These are phyloP conservation scores for Hirundo rustica DNA, from an alignment of 2,797 vertebrate genomes.

Conservation along the genomic window DNA sequence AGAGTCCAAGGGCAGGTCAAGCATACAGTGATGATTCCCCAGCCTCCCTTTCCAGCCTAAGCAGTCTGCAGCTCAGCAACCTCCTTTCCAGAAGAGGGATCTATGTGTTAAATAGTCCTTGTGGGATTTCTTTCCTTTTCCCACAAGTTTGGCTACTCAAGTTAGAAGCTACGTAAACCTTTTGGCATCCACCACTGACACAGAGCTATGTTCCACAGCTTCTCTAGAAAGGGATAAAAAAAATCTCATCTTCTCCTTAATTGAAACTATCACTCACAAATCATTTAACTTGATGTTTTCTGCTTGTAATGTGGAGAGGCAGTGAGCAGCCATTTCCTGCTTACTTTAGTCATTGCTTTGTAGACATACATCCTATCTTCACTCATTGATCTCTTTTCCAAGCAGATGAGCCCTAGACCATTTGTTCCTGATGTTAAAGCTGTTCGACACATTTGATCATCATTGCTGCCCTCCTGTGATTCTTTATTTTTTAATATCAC, in stretches of 20 bases:
- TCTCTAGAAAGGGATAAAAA: not conserved
- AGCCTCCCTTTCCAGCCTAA: not conserved
- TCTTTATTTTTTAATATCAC: not conserved
- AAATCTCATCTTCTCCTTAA: not conserved
- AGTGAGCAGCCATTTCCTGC: not conserved
- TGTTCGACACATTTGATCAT: not conserved
- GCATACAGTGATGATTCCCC: not conserved
- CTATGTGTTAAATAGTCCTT: not conserved
- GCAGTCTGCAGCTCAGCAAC: slow-evolving; percentile 37
- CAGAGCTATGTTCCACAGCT: not conserved
- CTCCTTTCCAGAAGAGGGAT: slow-evolving; percentile 46
- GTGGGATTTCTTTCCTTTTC: not conserved
- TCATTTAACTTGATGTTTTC: not conserved
- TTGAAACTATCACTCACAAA: not conserved
- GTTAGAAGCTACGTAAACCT: slow-evolving; percentile 4
- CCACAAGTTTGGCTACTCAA: not conserved
- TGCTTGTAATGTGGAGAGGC: not conserved
- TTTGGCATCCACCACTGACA: not conserved
- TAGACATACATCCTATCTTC: not conserved
- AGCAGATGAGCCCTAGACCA: not conserved
- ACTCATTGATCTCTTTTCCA: not conserved
- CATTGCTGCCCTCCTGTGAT: not conserved
- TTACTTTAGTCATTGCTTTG: not conserved
- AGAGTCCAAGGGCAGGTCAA: slow-evolving; percentile 44
- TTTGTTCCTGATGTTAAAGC: not conserved